These are phyloP conservation scores for Apocrypta bakeri DNA, from an alignment of 1,140 invertebrate genomes.

Conservation along the genomic window DNA sequence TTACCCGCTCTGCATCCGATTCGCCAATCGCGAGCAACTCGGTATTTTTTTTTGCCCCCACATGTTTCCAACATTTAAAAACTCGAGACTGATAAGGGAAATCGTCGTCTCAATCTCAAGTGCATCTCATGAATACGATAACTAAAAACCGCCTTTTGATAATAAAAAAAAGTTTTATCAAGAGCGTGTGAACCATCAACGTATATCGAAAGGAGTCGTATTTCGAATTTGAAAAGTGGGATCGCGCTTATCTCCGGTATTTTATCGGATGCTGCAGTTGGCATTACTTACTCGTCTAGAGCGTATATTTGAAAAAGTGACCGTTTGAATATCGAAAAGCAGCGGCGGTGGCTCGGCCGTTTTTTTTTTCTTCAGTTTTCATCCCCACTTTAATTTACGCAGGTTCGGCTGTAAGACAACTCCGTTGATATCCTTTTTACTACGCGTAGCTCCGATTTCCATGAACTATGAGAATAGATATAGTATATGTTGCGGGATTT, in stretches of 20 bases:
- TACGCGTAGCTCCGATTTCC: neutral
- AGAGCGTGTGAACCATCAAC: neutral
- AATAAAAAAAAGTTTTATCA: neutral
- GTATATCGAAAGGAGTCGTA: too few relatives aligned
- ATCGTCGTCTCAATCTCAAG: too few relatives aligned
- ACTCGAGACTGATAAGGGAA: neutral
- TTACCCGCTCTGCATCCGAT: too few relatives aligned
- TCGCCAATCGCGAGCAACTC: too few relatives aligned
- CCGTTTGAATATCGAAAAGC: conserved; percentile 25
- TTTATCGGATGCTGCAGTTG: conserved; percentile 24
- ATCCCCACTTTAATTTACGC: neutral
- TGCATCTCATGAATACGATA: neutral
- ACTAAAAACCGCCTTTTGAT: neutral
- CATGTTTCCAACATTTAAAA: neutral
- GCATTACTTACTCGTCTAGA: neutral
- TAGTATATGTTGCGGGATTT: too few relatives aligned
- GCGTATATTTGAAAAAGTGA: conserved; percentile 34
- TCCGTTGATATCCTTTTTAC: neutral
- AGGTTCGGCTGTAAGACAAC: neutral
- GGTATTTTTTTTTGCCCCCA: too few relatives aligned
- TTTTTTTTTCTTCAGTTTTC: conserved; percentile 2
- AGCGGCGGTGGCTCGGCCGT: neutral
- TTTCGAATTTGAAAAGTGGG: too few relatives aligned
- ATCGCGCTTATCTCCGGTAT: too few relatives aligned
- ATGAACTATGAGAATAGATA: too few relatives aligned